Evolutionary conservation across 2,113 vertebrate genomes (phyloP).

Genomic region (Picathartes gymnocephalus): DNA sequence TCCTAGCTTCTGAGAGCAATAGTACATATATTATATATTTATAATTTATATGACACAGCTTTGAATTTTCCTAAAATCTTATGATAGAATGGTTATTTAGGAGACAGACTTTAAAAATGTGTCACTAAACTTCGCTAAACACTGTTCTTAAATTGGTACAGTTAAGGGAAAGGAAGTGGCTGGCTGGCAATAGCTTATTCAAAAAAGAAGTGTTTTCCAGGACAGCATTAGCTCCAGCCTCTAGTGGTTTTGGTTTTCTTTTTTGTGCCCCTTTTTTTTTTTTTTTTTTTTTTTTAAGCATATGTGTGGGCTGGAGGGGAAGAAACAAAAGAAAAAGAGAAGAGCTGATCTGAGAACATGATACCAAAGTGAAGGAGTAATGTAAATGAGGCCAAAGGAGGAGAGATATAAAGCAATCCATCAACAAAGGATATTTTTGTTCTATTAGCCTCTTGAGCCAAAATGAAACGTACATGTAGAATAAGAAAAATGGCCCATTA

Average conservation of each 20-base stretch:
- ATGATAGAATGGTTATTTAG: not conserved
- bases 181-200: not conserved
- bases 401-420: not conserved
- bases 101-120: not conserved
- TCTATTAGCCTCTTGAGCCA: not conserved
- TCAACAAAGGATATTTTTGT: not conserved
- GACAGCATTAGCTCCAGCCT: not conserved
- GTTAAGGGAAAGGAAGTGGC: slow-evolving; percentile 2
- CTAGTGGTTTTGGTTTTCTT: not conserved
- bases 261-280: not conserved
- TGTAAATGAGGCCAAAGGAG: not conserved
- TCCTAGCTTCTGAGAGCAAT: not conserved
- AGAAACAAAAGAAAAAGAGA: not conserved
- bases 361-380: not conserved
- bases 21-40: not conserved
- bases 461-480: not conserved
- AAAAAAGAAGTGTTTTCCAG: not conserved
- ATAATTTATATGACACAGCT: not conserved
- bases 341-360: not conserved
- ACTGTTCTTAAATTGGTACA: not conserved
- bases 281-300: not conserved
- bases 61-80: not conserved
- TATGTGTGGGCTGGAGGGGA: not conserved
- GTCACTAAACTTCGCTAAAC: not conserved
- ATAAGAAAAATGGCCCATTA: not conserved